Base-by-base conservation (phyloP, 2,113 vertebrate species). In the Tragulus kanchil region DNA sequence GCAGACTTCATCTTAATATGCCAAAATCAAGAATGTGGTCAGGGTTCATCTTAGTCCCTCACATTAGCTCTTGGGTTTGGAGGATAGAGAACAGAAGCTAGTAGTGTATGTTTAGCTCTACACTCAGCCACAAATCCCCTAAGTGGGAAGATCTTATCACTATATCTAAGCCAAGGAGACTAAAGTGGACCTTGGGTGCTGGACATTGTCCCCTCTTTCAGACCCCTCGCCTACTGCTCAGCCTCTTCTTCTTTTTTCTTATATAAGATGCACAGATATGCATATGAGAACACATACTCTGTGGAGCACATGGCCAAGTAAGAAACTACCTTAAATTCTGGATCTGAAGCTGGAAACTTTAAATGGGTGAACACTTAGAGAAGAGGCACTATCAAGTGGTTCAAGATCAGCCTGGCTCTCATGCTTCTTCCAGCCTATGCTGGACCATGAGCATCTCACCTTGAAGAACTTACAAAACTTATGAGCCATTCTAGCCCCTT, bases 261-360 rank as follows among this genome's bases (percentile, higher is more conserved):
- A 50, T 61, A 19, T 58, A 90, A 75, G 9, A 17, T 50, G 48
- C 13, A 69, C 54, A 97, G 0, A 56, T 26, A 87, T 48, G 45
- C 26, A 59, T 48, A 73, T 58, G 50, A 45, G 17, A 65, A 71
- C 17, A 65, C 59, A 26, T 82, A 17, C 31, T 84, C 13, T 85
- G 28, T 90, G 50, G 42, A 65, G 61, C 50, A 81, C 52, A 88
- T 11, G 45, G 28, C 28, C 59, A 85, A 19, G n/a, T 89, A 79
- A 89, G 48, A 91, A 96, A 82, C 71, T 73, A 62, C 67, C 58
- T 77, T 71, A 56, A 89, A n/a, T 89, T 92, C 58, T 93, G 31
- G 78, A 11, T 59, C 93, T 83, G 28, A 77, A 89, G 31, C 82
- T 83, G 36, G 36, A 36, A 96, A 91, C 42, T 94, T 42, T 87